Evolutionary conservation across 2,888 invertebrate species (phyloP).

Genomic region (Drosophila mimetica): DNA sequence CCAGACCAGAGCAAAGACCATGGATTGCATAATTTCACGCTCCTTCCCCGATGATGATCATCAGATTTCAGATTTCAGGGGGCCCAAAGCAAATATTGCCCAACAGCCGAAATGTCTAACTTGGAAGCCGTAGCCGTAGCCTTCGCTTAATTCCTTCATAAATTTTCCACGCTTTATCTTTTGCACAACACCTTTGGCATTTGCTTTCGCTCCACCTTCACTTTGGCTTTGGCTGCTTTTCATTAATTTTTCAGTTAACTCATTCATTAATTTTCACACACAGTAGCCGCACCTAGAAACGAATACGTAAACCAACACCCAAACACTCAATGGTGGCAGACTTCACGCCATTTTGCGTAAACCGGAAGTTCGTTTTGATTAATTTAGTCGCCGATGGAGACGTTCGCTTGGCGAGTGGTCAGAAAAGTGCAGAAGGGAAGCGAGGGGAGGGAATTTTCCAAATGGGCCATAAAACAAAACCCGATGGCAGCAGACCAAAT

Average conservation of each 20-base stretch:
- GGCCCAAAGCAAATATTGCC: conserved; percentile 75
- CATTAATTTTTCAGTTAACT: conserved; percentile 81
- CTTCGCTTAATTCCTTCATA: conserved; percentile 66
- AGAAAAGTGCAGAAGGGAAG: conserved; percentile 28
- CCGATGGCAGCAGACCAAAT: conserved; percentile 31
- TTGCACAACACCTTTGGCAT: conserved; percentile 74
- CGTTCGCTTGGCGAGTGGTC: conserved; percentile 55
- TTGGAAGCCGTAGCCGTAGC: conserved; percentile 51
- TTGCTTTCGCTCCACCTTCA: conserved; percentile 40
- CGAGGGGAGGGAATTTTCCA: conserved; percentile 53
- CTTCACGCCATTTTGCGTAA: conserved; percentile 79
- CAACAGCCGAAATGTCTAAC: conserved; percentile 71
- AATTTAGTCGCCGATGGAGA: conserved; percentile 79
- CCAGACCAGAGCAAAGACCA: conserved; percentile 44
- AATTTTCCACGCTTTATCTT: conserved; percentile 79
- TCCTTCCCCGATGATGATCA: conserved; percentile 33
- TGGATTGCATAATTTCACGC: conserved; percentile 76
- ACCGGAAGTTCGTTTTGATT: conserved; percentile 81
- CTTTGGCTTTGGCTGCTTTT: conserved; percentile 56
- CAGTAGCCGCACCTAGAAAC: conserved; percentile 47
- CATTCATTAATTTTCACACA: conserved; percentile 79
- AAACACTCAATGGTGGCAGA: conserved; percentile 53
- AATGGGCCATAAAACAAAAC: conserved; percentile 65
- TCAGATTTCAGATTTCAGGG: conserved; percentile 22
- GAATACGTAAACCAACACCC: conserved; percentile 11